Percentiles rank a stretch among this genome's conserved stretches.
Evolutionary conservation across 1,140 invertebrate genomes (phyloP).

Genomic region (Procambarus virginalis): DNA sequence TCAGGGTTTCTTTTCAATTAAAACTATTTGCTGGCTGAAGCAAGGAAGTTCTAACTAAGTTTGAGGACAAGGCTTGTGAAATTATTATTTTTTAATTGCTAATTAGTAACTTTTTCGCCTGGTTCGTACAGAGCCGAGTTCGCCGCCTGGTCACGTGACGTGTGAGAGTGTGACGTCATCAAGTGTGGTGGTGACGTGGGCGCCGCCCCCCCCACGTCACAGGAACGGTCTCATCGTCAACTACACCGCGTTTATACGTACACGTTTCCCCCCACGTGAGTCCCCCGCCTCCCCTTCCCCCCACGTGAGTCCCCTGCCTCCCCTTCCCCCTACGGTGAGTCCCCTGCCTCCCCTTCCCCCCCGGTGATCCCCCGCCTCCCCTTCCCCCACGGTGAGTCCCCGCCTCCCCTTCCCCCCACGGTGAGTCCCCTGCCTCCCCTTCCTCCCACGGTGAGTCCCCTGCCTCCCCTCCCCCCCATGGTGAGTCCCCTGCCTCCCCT

Average conservation of each 20-base stretch:
- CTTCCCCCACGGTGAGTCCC: neutral
- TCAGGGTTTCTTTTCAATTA: too few species aligned
- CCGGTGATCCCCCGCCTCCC: neutral
- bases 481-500: neutral
- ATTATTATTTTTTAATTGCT: too few species aligned
- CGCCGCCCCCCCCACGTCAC: slow-evolving; percentile 75
- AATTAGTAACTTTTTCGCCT: neutral
- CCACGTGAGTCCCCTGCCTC: neutral
- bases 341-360: neutral
- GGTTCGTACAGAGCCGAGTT: slow-evolving; percentile 74
- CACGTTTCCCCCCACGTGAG: neutral
- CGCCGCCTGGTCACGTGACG: slow-evolving; percentile 75
- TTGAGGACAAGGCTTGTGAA: too few species aligned
- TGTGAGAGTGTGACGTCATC: slow-evolving; percentile 74
- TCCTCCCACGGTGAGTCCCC: neutral
- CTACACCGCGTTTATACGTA: slow-evolving; percentile 76
- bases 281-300: neutral
- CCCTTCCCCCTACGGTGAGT: neutral
- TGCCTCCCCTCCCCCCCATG: neutral
- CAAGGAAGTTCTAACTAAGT: too few species aligned
- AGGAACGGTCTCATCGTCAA: slow-evolving; percentile 79
- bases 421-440: neutral
- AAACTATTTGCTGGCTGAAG: too few species aligned
- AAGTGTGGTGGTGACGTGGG: slow-evolving; percentile 74
- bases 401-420: neutral